phyloP scores from a whole-genome alignment of 2,113 vertebrate genomes.

The Lethenteron reissneri region DNA sequence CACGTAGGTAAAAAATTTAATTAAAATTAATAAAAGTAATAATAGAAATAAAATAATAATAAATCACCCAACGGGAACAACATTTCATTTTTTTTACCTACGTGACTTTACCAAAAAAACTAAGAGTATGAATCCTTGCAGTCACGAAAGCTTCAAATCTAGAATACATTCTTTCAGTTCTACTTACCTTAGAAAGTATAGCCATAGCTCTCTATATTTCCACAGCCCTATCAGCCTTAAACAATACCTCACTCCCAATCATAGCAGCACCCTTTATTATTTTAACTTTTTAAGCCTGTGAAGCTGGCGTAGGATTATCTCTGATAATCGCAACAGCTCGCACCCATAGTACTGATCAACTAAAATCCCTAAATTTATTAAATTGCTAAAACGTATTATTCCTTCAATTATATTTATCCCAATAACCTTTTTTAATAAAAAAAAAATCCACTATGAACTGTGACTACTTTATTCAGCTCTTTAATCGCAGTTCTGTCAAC shows the following conservation, averaged over 20 bases:
- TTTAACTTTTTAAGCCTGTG: constrained; percentile 10
- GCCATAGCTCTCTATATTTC: not conserved
- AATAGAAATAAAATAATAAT: too few species aligned
- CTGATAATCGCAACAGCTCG: constrained; percentile 10
- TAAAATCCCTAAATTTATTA: constrained; percentile 11
- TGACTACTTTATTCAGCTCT: not conserved
- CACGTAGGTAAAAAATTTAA: too few species aligned
- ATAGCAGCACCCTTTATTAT: not conserved
- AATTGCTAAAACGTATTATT: constrained; percentile 14
- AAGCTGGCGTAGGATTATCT: constrained; percentile 8
- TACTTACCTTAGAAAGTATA: constrained; percentile 4
- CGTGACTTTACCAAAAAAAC: too few species aligned
- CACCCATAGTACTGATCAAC: constrained; percentile 6
- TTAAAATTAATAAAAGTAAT: too few species aligned
- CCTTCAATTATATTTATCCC: constrained; percentile 10
- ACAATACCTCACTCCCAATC: too few species aligned
- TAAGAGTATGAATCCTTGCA: too few species aligned
- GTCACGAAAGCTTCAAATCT: too few species aligned
- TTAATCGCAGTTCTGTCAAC: not conserved
- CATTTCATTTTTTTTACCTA: too few species aligned
- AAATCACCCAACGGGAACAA: too few species aligned
- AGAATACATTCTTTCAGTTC: not conserved
- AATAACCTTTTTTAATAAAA: not conserved
- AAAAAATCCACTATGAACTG: constrained; percentile 9
- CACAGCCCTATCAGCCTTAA: not conserved